Evolutionary conservation across 1,140 invertebrate genomes (phyloP), one percentile per base, ranked within the genome.

Genomic region (Augochlora pura): DNA sequence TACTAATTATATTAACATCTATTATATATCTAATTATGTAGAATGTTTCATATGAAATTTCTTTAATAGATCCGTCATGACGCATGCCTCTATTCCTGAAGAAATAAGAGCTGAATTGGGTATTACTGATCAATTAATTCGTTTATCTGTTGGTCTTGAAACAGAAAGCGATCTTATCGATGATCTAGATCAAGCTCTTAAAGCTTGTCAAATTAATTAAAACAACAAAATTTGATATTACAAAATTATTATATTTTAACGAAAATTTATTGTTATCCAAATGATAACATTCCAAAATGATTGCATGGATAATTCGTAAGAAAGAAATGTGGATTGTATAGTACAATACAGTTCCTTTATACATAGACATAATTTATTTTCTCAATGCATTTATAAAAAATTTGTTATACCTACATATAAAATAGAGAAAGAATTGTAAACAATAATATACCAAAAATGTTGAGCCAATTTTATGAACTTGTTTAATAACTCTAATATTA

Each of bases 131-230:
- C 95, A 95, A 46, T 93, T 99, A 1, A 95, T 99, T 77, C 94
- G 99, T 76, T 91, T 99, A 9, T 99, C 98, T 0, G 96, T 99
- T 57, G 98, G 99, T 8, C 93, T 99, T 10, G 99, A 99, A 94
- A 95, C 97, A 84, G 93, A 94, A 12, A 94, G 96, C 54, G 98
- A 99, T 94, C 93, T 99, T 16, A 95, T 99, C 39, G 91, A 94
- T n/a, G 99, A 99, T 93, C 88, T 99, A 8, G 95, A 97, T 78
- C 95, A 97, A 92, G 98, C 98, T 32, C 92, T 97, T 1, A 92
- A 93, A 78, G 88, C 86, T 75, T 82, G 77, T 39, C 72, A 85
- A 86, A 77, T 32, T 46, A 1, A 52, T 8, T 46, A 16, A 64
- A 64, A 7, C 18, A 6, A 21, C 10, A 18, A 64, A n/a, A 16